Evolutionary conservation across 2,888 invertebrate genomes (phyloP).

Genomic region (Kryphioiulus occultus): DNA sequence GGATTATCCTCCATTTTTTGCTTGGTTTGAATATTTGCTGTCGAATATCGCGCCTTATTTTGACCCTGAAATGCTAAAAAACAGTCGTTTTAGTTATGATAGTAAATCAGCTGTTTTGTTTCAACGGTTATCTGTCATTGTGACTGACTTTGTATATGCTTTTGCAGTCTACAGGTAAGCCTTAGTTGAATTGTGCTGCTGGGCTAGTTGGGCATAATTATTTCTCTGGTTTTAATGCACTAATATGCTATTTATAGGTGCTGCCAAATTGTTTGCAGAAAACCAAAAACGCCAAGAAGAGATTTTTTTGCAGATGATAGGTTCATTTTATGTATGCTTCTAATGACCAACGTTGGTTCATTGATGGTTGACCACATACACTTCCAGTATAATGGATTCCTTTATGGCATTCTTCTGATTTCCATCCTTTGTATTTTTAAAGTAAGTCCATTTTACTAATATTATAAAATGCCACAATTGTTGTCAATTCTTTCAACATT

Average conservation of each 20-base stretch:
- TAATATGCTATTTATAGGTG: background rate
- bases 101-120: conserved; percentile 81
- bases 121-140: conserved; percentile 89
- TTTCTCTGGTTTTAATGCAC: background rate
- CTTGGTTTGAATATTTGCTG: conserved; percentile 90
- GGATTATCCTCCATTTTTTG: conserved; percentile 98
- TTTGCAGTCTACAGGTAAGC: conserved; percentile 78
- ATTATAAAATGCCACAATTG: too few relatives aligned
- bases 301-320: conserved; percentile 52
- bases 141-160: conserved; percentile 81
- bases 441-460: conserved; percentile 63
- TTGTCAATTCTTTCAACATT: too few relatives aligned
- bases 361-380: conserved; percentile 96
- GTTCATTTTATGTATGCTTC: conserved; percentile 69
- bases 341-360: conserved; percentile 85
- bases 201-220: background rate
- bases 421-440: conserved; percentile 78
- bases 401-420: conserved; percentile 84
- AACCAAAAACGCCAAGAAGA: background rate
- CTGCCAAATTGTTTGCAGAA: conserved; percentile 39
- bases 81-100: conserved; percentile 82
- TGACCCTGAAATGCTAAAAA: conserved; percentile 82
- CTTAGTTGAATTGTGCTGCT: background rate
- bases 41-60: conserved; percentile 76
- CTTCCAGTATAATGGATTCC: conserved; percentile 98